Percentiles rank a stretch among this genome's conserved stretches.
Conservation (phyloP, 1,140 invertebrate genomes). For the Penaeus chinensis region DNA sequence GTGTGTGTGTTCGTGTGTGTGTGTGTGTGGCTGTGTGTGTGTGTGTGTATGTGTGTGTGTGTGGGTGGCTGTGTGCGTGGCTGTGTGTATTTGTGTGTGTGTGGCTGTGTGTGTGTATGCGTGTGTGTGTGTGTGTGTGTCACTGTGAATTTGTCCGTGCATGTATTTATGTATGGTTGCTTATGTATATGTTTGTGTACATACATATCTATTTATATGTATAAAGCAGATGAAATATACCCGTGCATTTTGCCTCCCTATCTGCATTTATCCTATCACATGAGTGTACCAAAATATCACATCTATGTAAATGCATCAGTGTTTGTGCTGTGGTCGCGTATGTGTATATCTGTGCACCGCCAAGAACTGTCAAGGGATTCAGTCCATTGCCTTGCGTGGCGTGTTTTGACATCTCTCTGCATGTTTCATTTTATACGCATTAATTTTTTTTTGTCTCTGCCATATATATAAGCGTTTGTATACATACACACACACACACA, state of each 20-base stretch:
- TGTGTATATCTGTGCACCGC: neutral
- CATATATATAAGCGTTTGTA: neutral
- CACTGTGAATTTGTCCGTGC: neutral
- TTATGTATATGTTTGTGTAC: neutral
- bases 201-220: constrained; percentile 21
- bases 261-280: neutral
- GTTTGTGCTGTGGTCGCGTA: neutral
- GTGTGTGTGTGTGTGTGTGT: constrained; percentile 11
- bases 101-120: constrained; percentile 1
- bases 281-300: neutral
- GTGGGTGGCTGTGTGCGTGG: constrained; percentile 9
- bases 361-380: neutral
- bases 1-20: constrained; percentile 1
- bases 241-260: neutral
- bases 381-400: too few relatives aligned
- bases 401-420: too few relatives aligned
- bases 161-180: neutral
- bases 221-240: neutral
- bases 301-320: constrained; percentile 6
- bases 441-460: too few relatives aligned
- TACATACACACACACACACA: neutral
- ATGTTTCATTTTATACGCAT: too few relatives aligned
- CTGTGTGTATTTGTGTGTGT: constrained; percentile 12
- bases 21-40: too few relatives aligned
- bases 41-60: constrained; percentile 7